A percentile compares a stretch with the other conserved stretches of the same genome.
These are phyloP conservation scores for Gallirallus australis DNA, from an alignment of 2,797 vertebrate species.

Conservation along the genomic window DNA sequence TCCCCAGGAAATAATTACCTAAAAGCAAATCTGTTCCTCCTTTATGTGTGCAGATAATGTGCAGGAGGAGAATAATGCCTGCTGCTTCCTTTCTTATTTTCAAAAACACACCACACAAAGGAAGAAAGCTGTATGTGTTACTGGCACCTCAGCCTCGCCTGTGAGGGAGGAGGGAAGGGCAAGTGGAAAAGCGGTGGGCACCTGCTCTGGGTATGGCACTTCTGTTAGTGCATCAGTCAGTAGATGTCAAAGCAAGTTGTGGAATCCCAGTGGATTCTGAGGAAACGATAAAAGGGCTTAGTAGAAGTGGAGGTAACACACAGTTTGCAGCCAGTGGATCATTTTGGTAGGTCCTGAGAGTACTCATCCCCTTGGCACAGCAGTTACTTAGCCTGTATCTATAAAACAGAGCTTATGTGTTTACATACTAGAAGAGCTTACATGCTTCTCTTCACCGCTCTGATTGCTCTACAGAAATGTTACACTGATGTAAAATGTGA, in stretches of 20 bases:
- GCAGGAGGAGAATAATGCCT: neutral
- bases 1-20: neutral
- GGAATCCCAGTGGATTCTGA: slow-evolving; percentile 7
- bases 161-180: neutral
- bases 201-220: neutral
- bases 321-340: neutral
- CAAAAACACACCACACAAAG: neutral
- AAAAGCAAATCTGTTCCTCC: slow-evolving; percentile 8
- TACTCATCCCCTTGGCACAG: neutral
- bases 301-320: neutral
- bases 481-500: neutral
- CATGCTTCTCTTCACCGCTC: neutral
- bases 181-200: neutral
- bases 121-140: neutral
- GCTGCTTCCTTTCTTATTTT: neutral
- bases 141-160: neutral
- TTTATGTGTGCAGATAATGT: neutral
- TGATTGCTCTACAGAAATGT: neutral
- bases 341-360: neutral
- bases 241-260: neutral
- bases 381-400: neutral
- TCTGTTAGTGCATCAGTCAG: neutral
- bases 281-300: neutral
- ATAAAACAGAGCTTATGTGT: neutral
- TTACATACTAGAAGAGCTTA: neutral